Conservation (phyloP, 2,888 invertebrate species). For the Drosophila imparisetae region DNA sequence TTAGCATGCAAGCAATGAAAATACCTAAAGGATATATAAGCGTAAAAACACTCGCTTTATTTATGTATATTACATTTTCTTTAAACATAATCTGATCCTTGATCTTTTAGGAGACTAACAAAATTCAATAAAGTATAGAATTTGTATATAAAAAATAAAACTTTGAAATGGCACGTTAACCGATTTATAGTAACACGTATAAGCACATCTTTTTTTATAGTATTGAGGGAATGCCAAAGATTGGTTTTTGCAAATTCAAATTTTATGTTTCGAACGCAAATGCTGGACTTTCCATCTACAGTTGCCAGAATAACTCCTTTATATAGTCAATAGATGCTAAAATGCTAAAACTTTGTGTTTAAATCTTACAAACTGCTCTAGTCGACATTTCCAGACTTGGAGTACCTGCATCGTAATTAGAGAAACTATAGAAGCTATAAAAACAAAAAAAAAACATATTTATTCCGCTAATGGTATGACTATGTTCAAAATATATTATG, state of each 20-base stretch:
- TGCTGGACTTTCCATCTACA: background rate
- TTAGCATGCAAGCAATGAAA: conserved; percentile 33
- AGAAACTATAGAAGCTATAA: background rate
- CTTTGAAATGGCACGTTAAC: background rate
- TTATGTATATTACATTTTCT: background rate
- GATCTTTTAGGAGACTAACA: background rate
- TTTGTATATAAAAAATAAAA: background rate
- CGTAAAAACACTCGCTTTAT: background rate
- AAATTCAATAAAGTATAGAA: background rate
- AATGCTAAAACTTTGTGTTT: background rate
- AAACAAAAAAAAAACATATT: background rate
- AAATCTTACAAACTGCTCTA: background rate
- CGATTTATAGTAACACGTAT: background rate
- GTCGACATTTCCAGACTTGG: background rate
- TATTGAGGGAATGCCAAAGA: background rate
- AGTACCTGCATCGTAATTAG: background rate
- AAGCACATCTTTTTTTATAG: background rate
- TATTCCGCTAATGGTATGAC: background rate
- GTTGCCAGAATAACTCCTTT: background rate
- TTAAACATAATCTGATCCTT: background rate
- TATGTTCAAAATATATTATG: background rate
- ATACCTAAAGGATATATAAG: background rate
- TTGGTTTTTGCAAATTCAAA: background rate
- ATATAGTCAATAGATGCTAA: background rate
- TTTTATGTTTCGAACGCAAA: background rate